Evolutionary conservation across 2,888 invertebrate species (phyloP).

Genomic region (Hirtodrosophila confusa): DNA sequence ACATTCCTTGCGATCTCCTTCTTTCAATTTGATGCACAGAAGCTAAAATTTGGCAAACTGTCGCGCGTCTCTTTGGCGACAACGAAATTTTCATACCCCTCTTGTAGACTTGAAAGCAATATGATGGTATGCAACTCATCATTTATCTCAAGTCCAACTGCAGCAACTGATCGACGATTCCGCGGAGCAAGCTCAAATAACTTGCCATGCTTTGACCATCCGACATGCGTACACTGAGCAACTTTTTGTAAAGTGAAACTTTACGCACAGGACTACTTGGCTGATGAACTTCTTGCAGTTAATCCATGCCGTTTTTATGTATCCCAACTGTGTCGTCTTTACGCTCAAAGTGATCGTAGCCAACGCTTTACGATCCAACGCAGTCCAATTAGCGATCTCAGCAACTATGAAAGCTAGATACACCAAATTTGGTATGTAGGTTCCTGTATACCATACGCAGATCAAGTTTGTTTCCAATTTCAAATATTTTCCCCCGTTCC

Average conservation of each 20-base stretch:
- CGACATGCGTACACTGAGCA: background rate
- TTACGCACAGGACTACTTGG: slow-evolving; percentile 4
- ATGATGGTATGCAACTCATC: background rate
- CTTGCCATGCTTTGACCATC: background rate
- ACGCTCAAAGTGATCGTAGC: slow-evolving; percentile 9
- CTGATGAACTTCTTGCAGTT: slow-evolving; percentile 6
- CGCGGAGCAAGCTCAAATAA: background rate
- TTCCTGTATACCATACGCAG: too few species aligned
- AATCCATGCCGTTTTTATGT: background rate
- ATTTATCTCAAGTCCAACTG: background rate
- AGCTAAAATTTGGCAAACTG: background rate
- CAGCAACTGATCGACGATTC: background rate
- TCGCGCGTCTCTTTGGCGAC: slow-evolving; percentile 16
- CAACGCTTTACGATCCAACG: slow-evolving; percentile 1
- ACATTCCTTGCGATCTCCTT: background rate
- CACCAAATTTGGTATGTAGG: too few species aligned
- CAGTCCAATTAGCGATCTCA: too few species aligned
- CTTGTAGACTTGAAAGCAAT: slow-evolving; percentile 5
- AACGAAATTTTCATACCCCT: slow-evolving; percentile 9
- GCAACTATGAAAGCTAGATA: too few species aligned
- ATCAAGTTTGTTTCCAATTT: too few species aligned
- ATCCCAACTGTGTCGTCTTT: slow-evolving; percentile 8
- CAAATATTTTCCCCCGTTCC: too few species aligned
- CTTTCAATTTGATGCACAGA: slow-evolving; percentile 5
- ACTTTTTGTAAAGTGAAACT: background rate